Base-by-base conservation (phyloP, 2,888 invertebrate genomes). In the Eulithis prunata region DNA sequence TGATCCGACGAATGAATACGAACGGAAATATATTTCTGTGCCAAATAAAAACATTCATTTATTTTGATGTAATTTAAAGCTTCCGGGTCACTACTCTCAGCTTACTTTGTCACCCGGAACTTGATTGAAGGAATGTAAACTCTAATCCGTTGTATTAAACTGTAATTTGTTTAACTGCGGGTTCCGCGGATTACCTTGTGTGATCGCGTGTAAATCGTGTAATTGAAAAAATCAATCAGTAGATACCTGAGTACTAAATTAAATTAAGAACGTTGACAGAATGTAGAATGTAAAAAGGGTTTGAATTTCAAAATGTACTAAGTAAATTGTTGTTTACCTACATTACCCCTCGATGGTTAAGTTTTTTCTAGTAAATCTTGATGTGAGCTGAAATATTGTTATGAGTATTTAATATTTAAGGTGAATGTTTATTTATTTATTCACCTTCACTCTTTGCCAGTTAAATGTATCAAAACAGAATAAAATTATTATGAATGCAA, bases 21-120 rank as follows among this genome's bases (percentile, higher is more conserved):
- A 73, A 65, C 75, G 72, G 74, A 80, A 85, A 82, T 82, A 81
- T 82, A 74, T 78, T 77, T 78, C 74, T 77, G 73, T 77, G 78
- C 75, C 79, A 77, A 83, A 86, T 88, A 85, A 88, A 88, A 86
- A 41, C 8, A 41, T 41, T 41, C 87, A 88, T 88, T 88, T 86
- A 84, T 73, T 41, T 75, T 75, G 73, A 72, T 81, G 82, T 86
- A 84, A 87, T 87, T 87, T 86, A 82, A 86, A 85, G 84, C 83
- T 86, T 86, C 82, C 83, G 80, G 85, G 82, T 86, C 87, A 85
- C 82, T 87, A 82, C 78, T 80, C 71, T 64, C 66, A 68, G 77
- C 76, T 80, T 79, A 83, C 82, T 81, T 80, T 82, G 79, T 83
- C 81, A 80, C 82, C 69, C 71, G 66, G 68, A 45, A 56, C 67